Evolutionary conservation across 2,797 vertebrate species (phyloP), one percentile per base, ranked within the genome.

Genomic region (Luscinia megarhynchos): DNA sequence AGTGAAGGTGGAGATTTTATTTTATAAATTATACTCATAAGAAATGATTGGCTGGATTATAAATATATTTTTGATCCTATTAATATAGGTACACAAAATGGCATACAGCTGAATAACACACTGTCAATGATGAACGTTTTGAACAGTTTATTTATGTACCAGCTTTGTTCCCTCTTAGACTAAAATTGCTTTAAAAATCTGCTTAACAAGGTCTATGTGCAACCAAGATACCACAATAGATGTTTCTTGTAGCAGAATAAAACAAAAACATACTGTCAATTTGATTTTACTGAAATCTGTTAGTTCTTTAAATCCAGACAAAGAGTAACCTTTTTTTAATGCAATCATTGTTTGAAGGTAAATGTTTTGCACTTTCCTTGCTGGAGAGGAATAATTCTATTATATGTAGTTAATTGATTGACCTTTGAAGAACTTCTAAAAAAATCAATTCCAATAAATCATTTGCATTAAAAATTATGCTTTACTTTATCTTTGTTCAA

Each of bases 41-140:
- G 11, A 78, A 89, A 91, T 62, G 0, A 88, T 67, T 94, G 45
- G 84, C 23, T 77, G 69, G 62, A 80, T 86, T 91, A 79, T 54
- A 61, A 36, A 59, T 54, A 20, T n/a, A 67, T 91, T 88, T 83
- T 5, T 10, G 54, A 78, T 55, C 46, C 69, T 88, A 86, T 89
- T 69, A 83, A 88, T 75, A 77, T 12, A 81, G 24, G 50, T 89
- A 79, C 46, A n/a, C 20, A 87, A 94, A 91, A 83, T 91, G 21
- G 43, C 48, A 79, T 59, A 69, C 3, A 91, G n/a, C 16, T 91
- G n/a, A 90, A 89, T 80, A 85, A 46, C 15, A 15, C 18, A 55
- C 50, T 84, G 26, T 55, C 73, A 76, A 67, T 72, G 5, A 3
- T 67, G 34, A 93, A 41, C 6, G 83, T 13, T 10, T 74, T 12